Evolutionary conservation across 1,140 invertebrate genomes (phyloP), one percentile per base, ranked within the genome.

Genomic region (Drosophila nigrodunni): DNA sequence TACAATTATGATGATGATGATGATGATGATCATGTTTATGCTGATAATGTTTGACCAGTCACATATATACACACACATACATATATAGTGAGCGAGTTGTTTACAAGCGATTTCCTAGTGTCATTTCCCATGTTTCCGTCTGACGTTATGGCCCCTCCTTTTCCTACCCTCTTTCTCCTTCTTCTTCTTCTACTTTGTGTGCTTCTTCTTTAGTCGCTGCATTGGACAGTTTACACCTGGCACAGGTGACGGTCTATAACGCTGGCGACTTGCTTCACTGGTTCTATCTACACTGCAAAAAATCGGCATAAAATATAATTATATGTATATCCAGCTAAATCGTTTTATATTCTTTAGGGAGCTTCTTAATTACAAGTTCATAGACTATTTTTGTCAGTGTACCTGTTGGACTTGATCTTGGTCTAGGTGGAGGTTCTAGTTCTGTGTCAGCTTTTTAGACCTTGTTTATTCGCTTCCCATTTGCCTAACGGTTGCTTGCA

Each of bases 31-130:
- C 35, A 54, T 70, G 52, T 34, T 43, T 58, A 34, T 57, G 50
- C 43, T 64, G 55, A 74, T 74, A 52, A 59, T 68, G 52, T 25
- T 60, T 46, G 58, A 11, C 54, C 54, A 60, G 18, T 49, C 43
- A 58, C 46, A 52, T 35, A 66, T 46, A 30, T 30, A 30, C 25
- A 30, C 6, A 30, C 6, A 25, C 4, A 4, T 25, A 25, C 4
- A 30, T 30, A 5, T 30, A 30, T 30, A 30, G 25, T 67, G 44
- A 76, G 71, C 79, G 71, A 77, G 73, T 89, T 80, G 86, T 85
- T 89, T 89, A 88, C 85, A 79, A 89, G 85, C 85, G 80, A 88
- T 88, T 88, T 88, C 85, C 85, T 90, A 88, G 85, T 88, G 85
- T 85, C 85, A 90, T 90, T 88, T 88, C 85, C 80, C 85, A 78